These are phyloP conservation scores for Rousettus madagascariensis DNA, from an alignment of 2,797 vertebrate genomes.

Conservation along the genomic window DNA sequence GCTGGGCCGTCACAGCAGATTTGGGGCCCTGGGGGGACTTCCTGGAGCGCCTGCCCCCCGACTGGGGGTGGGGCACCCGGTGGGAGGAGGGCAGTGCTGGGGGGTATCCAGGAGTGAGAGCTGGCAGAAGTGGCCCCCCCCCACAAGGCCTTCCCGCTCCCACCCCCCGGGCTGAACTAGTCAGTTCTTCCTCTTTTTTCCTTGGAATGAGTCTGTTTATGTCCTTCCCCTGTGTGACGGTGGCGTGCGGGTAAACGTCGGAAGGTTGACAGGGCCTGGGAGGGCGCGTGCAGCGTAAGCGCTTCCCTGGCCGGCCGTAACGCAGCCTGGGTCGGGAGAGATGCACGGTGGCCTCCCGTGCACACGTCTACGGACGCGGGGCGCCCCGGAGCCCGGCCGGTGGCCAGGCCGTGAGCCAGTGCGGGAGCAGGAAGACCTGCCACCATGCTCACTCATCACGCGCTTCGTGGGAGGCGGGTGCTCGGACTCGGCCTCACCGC, in stretches of 20 bases:
- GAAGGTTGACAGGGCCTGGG: no score
- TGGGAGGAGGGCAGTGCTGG: not conserved
- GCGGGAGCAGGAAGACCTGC: not conserved
- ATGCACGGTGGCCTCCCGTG: fast-evolving
- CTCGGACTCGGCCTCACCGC: not conserved
- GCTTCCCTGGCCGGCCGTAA: not conserved
- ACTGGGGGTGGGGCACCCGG: not conserved
- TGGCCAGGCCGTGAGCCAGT: fast-evolving
- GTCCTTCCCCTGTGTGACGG: not conserved
- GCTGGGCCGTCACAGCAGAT: not conserved
- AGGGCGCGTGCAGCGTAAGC: no score
- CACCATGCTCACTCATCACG: not conserved
- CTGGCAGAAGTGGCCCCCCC: no score
- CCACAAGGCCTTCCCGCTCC: not conserved
- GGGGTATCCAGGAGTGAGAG: not conserved
- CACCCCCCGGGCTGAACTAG: not conserved
- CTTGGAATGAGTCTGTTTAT: not conserved
- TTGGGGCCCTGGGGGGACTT: no score
- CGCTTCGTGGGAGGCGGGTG: no score
- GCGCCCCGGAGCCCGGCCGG: not conserved
- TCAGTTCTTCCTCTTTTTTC: not conserved
- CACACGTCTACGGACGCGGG: no score
- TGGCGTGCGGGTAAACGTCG: no score
- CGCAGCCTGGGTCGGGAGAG: not conserved
- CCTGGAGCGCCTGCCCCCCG: not conserved